Evolutionary conservation across 2,888 invertebrate species (phyloP), one percentile per base, ranked within the genome.

Genomic region (Epinotia bilunana): DNA sequence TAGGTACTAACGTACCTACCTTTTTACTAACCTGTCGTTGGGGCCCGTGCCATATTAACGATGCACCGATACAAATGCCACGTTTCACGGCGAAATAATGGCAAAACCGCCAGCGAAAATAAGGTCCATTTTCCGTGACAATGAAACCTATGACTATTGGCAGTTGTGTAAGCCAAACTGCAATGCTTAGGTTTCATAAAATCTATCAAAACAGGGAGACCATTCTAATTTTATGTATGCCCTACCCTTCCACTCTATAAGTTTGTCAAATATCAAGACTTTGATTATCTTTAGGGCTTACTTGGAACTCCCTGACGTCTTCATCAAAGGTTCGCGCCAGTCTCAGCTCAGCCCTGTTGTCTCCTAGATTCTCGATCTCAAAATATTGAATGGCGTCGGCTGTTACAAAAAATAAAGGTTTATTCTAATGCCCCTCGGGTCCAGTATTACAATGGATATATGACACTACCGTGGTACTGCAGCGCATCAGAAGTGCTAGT

Each of bases 381-480:
- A 95, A 95, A 80, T 88, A 91, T 46, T 88, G 79, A 16, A 76
- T 73, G 0, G 93, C 91, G 16, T 86, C 85, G 65, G 81, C 93
- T 91, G 84, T 20, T 68, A 77, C 69, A 16, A 68, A 18, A 63
- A 74, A 74, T 61, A 43, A 28, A 2, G 1, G 20, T 23, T 60
- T 12, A 33, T 33, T 33, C 33, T 7, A 33, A n/a, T n/a, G n/a
- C n/a, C n/a, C n/a, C n/a, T n/a, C n/a, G n/a, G n/a, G n/a, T n/a
- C n/a, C n/a, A n/a, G n/a, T n/a, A n/a, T n/a, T n/a, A n/a, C n/a
- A n/a, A n/a, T n/a, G n/a, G n/a, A n/a, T n/a, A n/a, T n/a, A n/a
- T n/a, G n/a, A n/a, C n/a, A n/a, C n/a, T n/a, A n/a, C n/a, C n/a
- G n/a, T n/a, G n/a, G n/a, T n/a, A n/a, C n/a, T n/a, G n/a, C n/a